Conservation (phyloP, 2,113 vertebrate species). For the Gallinago undulata region DNA sequence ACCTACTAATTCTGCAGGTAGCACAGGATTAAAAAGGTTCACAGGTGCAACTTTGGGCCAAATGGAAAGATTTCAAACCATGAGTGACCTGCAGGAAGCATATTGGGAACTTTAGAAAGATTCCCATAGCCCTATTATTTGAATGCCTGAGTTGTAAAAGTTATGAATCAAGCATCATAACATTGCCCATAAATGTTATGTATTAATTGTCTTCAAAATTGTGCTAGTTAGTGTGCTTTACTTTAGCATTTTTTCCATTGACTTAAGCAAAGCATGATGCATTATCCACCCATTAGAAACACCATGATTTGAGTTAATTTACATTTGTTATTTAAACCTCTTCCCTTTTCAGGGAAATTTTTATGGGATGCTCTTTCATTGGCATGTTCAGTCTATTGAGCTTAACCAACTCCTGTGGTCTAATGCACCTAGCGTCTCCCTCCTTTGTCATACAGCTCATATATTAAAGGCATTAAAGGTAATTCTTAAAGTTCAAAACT, state of each 20-base stretch:
- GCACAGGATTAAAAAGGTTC: background rate
- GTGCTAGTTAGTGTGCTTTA: background rate
- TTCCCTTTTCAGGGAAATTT: background rate
- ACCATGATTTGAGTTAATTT: background rate
- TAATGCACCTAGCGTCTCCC: background rate
- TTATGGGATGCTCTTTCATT: background rate
- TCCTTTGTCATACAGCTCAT: background rate
- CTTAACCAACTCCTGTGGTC: background rate
- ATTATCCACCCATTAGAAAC: background rate
- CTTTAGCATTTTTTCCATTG: background rate
- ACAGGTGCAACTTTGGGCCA: background rate
- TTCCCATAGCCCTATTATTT: background rate
- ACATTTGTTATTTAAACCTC: background rate
- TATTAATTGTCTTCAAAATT: background rate
- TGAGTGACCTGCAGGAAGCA: background rate
- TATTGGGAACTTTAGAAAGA: background rate
- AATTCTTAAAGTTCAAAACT: conserved; percentile 14
- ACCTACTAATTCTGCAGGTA: background rate
- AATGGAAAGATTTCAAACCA: background rate
- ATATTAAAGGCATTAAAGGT: background rate
- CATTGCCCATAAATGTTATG: background rate
- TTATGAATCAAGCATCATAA: background rate
- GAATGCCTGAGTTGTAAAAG: background rate
- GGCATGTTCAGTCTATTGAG: background rate
- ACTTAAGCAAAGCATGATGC: background rate